Base-by-base conservation (phyloP, 37 sponge, comb jelly and placozoan species). In the Oopsacas minuta region DNA sequence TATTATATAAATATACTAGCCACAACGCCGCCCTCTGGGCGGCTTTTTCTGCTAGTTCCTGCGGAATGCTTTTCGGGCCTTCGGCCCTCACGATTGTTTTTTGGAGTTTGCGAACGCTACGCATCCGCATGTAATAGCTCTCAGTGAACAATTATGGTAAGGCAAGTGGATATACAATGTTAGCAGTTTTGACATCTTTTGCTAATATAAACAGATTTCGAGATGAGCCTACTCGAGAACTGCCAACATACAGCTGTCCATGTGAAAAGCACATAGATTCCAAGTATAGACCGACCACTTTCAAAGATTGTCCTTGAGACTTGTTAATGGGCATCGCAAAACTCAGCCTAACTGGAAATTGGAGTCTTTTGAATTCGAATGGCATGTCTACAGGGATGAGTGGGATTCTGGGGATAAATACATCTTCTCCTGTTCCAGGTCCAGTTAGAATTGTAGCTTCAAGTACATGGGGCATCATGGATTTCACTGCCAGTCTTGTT, bases 141-240 rank as follows among this genome's bases (percentile, higher is more conserved):
- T n/a, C n/a, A n/a, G n/a, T n/a, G n/a, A n/a, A n/a, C n/a, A n/a
- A n/a, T n/a, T n/a, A n/a, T n/a, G n/a, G n/a, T n/a, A 84, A 39
- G 3, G 34, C 85, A 37, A 52, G 37, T 36, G 36, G 49, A 34
- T 84, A 84, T 5, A 84, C 85, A 84, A 84, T 53, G 12, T 84
- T 84, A 30, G n/a, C 52, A 1, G 85, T 84, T 0, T 15, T 52
- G 34, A 52, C 36, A 36, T 35, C 85, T 28, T 49, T 49, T 39
- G 85, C 85, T 52, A 52, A 52, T 52, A 84, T 36, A 23, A 42
- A 23, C 0, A 84, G 52, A 52, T 49, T 52, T 3, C 23, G 0
- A 5, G 36, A 23, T 3, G 84, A 39, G 1, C 84, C 84, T 1
- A 83, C 49, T 42, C 49, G 49, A 42, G 49, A 42, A 15, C 49